Evolutionary conservation across 2,797 vertebrate genomes (phyloP).

Genomic region (Tamandua tetradactyla): DNA sequence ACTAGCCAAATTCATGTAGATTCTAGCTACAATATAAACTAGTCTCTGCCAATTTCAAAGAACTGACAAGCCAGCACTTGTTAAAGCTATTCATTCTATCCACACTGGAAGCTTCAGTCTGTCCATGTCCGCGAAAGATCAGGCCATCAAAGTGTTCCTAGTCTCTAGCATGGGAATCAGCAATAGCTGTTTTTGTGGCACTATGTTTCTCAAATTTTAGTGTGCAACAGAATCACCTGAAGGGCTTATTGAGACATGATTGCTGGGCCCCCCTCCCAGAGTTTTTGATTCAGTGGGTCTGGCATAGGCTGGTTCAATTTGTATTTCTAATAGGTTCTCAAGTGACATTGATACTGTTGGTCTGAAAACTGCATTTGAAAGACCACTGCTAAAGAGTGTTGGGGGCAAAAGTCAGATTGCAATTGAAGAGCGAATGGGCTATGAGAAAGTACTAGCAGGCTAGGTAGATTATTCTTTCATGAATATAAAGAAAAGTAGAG

Average conservation of each 20-base stretch:
- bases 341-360: not conserved
- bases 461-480: not conserved
- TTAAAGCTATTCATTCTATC: not conserved
- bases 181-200: not conserved
- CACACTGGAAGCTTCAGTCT: not conserved
- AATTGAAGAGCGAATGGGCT: not conserved
- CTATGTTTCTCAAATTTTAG: not conserved
- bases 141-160: not conserved
- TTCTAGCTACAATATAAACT: not conserved
- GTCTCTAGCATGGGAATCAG: not conserved
- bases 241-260: not conserved
- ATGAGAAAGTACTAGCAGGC: not conserved
- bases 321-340: not conserved
- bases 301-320: not conserved
- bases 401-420: not conserved
- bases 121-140: not conserved
- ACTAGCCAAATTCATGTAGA: not conserved
- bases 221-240: not conserved
- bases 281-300: not conserved
- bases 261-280: not conserved
- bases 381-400: not conserved
- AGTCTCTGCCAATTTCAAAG: not conserved
- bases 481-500: not conserved
- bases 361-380: not conserved
- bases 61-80: not conserved